phyloP scores from a whole-genome alignment of 2,113 vertebrate genomes.

The Phoxinus phoxinus region DNA sequence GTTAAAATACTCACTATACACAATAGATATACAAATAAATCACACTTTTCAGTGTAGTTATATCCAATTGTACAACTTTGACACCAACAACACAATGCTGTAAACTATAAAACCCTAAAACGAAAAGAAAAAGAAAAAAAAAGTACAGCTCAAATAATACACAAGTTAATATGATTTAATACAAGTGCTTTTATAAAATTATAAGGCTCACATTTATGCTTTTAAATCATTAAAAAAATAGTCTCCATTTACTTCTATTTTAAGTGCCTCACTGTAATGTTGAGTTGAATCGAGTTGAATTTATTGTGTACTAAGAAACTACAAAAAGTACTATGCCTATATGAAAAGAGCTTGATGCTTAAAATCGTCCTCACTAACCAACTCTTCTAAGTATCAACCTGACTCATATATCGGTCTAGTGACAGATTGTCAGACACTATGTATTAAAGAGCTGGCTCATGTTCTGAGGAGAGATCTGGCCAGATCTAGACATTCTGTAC shows the following conservation, averaged over 20 bases:
- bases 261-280: neutral
- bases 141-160: neutral
- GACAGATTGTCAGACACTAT: neutral
- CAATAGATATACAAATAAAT: neutral
- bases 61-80: neutral
- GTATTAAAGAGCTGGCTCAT: neutral
- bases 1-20: neutral
- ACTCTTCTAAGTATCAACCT: neutral
- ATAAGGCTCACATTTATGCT: neutral
- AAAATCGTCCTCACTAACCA: neutral
- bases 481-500: slow-evolving; percentile 42
- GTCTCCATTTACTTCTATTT: neutral
- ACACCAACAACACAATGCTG: neutral
- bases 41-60: no score
- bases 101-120: neutral
- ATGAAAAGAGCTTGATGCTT: neutral
- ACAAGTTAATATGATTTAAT: neutral
- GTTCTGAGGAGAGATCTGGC: slow-evolving; percentile 4
- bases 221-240: neutral
- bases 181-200: no score
- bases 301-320: neutral
- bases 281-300: neutral
- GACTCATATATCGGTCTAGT: neutral
- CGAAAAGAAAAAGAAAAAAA: no score
- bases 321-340: neutral